Conservation (phyloP, 2,797 vertebrate genomes). For the Steatocranus sp. region DNA sequence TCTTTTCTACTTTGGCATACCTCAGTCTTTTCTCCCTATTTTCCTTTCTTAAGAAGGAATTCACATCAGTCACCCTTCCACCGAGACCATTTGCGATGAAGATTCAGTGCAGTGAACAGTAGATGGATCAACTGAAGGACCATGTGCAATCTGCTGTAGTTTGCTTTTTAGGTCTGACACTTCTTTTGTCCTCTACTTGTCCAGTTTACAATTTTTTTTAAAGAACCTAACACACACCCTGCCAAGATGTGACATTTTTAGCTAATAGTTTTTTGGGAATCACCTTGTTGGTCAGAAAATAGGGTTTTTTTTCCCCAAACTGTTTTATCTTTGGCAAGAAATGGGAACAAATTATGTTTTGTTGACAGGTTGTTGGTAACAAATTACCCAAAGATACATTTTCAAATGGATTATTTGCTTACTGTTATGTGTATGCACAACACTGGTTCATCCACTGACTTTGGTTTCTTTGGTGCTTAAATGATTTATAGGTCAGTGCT, state of each 20-base stretch:
- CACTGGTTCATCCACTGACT: background rate
- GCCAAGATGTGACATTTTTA: rapidly evolving
- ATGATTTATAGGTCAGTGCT: background rate
- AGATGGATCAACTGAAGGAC: background rate
- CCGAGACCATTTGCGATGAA: background rate
- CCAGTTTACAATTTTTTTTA: background rate
- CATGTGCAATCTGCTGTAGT: background rate
- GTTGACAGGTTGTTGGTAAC: background rate
- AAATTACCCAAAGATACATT: background rate
- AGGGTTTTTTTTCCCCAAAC: background rate
- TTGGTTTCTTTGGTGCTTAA: background rate
- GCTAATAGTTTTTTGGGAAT: background rate
- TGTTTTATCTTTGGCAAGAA: background rate
- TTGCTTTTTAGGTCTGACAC: background rate
- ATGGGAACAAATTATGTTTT: background rate
- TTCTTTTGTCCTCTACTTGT: background rate
- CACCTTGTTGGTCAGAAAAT: background rate
- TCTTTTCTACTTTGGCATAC: background rate
- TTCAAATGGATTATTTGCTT: background rate
- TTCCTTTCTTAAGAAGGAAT: background rate
- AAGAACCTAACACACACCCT: background rate
- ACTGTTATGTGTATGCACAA: background rate
- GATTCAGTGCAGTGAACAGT: background rate
- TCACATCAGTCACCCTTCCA: background rate
- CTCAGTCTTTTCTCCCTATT: background rate